phyloP scores from a whole-genome alignment of 1,140 invertebrate species.

The Cherax destructor region DNA sequence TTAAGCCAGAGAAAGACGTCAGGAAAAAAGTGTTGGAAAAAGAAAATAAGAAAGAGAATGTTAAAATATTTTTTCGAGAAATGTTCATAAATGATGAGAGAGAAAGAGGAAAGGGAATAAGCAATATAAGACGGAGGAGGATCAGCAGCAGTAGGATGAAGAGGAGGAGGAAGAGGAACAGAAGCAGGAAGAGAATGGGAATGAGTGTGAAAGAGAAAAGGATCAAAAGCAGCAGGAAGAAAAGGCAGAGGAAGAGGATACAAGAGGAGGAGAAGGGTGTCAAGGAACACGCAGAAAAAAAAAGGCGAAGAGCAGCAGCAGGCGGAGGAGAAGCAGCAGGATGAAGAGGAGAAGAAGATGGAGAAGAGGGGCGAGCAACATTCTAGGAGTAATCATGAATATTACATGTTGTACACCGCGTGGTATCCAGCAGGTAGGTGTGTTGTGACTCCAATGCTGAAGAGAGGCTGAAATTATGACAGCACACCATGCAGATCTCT shows the following conservation, averaged over 20 bases:
- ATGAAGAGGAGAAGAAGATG: not conserved
- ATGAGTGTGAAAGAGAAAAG: not conserved
- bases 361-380: not conserved
- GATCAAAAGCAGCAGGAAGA: not conserved
- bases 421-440: conserved; percentile 54
- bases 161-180: not conserved
- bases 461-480: conserved; percentile 17
- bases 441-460: conserved; percentile 40
- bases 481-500: not conserved
- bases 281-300: too few relatives aligned
- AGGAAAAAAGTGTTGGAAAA: not conserved
- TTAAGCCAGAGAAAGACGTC: not conserved
- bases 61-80: too few relatives aligned
- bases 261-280: conserved; percentile 9
- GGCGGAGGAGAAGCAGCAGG: not conserved
- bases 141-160: too few relatives aligned
- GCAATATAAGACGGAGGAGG: not conserved
- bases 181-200: not conserved
- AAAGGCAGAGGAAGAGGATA: conserved; percentile 1
- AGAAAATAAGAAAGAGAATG: not conserved
- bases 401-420: conserved; percentile 41
- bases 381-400: conserved; percentile 54
- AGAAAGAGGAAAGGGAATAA: not conserved
- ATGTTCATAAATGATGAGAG: too few relatives aligned
- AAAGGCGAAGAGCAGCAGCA: not conserved